Conservation (phyloP, 2,888 invertebrate species). For the Limnephilus lunatus region DNA sequence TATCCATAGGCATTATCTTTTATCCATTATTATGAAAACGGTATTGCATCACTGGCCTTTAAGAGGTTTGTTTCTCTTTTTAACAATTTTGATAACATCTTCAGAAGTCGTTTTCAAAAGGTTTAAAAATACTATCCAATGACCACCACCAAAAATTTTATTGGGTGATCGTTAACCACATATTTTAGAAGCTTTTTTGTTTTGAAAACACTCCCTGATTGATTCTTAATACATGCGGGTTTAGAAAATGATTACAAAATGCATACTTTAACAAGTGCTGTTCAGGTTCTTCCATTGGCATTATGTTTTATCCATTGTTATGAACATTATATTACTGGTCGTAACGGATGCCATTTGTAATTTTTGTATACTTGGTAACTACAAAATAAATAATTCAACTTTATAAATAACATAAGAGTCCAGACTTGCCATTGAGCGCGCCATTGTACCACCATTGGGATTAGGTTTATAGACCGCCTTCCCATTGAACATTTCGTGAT, state of each 20-base stretch:
- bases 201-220: too few relatives aligned
- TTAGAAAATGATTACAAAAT: not conserved
- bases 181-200: not conserved
- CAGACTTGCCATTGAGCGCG: not conserved
- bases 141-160: not conserved
- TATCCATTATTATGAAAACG: not conserved
- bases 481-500: slow-evolving; percentile 43
- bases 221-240: not conserved
- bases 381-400: not conserved
- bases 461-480: slow-evolving; percentile 36
- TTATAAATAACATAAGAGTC: not conserved
- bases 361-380: not conserved
- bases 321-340: not conserved
- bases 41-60: too few relatives aligned
- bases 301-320: not conserved
- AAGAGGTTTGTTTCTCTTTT: too few relatives aligned
- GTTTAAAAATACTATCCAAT: not conserved
- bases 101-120: too few relatives aligned
- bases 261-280: not conserved
- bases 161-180: not conserved
- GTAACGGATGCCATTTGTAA: not conserved
- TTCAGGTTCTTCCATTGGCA: not conserved
- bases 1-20: not conserved
- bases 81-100: too few relatives aligned
- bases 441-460: not conserved